Conservation (phyloP, 2,888 invertebrate species). For the Zaprionus bogoriensis region DNA sequence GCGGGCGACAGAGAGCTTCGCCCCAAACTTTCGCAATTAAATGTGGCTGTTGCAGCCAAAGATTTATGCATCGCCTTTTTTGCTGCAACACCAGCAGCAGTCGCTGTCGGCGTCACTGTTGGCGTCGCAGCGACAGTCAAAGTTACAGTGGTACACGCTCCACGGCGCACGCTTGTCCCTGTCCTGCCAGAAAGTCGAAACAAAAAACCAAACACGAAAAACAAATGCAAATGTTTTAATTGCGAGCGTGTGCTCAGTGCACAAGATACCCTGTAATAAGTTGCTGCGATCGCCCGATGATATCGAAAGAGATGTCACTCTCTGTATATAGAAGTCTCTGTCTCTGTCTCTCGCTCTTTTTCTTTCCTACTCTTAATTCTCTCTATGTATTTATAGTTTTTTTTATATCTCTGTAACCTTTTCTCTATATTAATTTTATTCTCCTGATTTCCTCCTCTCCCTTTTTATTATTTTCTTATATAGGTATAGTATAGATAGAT, state of each 20-base stretch:
- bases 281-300: no score
- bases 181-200: neutral
- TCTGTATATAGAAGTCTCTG: no score
- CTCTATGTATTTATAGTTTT: no score
- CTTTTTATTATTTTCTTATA: no score
- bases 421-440: no score
- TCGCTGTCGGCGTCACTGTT: neutral
- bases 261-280: neutral
- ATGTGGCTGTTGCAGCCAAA: slow-evolving; percentile 51
- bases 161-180: neutral
- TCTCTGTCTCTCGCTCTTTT: no score
- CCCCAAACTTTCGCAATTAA: slow-evolving; percentile 62
- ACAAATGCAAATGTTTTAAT: neutral
- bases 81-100: slow-evolving; percentile 3
- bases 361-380: no score
- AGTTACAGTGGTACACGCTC: slow-evolving; percentile 9
- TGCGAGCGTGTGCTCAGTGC: neutral
- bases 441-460: no score
- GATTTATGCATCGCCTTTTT: slow-evolving; percentile 54
- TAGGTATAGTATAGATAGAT: no score
- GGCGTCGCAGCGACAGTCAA: slow-evolving; percentile 16
- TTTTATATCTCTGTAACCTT: no score
- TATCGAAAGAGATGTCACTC: no score
- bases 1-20: neutral
- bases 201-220: neutral